These are phyloP conservation scores for Calycopis cecrops DNA, from an alignment of 1,140 invertebrate species.

Conservation along the genomic window DNA sequence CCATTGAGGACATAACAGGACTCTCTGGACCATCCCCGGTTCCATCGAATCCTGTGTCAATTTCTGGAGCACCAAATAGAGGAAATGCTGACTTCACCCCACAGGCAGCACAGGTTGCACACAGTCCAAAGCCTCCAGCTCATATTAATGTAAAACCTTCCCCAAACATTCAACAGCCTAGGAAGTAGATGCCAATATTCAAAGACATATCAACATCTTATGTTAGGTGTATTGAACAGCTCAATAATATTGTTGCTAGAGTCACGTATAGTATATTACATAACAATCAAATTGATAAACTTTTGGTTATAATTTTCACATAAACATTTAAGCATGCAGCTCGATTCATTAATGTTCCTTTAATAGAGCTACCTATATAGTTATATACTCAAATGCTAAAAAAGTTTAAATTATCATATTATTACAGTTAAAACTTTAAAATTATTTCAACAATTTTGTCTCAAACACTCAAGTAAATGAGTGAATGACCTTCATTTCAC, in stretches of 20 bases:
- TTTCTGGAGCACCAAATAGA: slow-evolving; percentile 86
- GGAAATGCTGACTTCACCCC: slow-evolving; percentile 92
- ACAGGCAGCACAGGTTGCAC: slow-evolving; percentile 88
- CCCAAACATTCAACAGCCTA: slow-evolving; percentile 85
- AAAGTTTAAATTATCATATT: too few species aligned
- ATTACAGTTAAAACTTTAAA: too few species aligned
- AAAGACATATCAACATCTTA: slow-evolving; percentile 32
- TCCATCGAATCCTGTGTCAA: slow-evolving; percentile 84
- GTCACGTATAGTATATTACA: too few species aligned
- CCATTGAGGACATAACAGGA: slow-evolving; percentile 61
- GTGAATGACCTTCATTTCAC: too few species aligned
- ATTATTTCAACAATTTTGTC: too few species aligned
- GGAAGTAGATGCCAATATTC: slow-evolving; percentile 77
- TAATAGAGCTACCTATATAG: too few species aligned
- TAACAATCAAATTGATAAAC: too few species aligned
- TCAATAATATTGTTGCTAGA: neutral
- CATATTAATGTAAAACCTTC: slow-evolving; percentile 76
- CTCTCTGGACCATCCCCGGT: slow-evolving; percentile 71
- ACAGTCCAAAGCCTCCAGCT: slow-evolving; percentile 82
- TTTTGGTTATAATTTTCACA: too few species aligned
- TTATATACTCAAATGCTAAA: too few species aligned
- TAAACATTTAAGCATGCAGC: too few species aligned
- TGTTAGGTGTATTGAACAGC: slow-evolving; percentile 26
- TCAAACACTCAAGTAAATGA: too few species aligned
- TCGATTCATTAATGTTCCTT: too few species aligned